Evolutionary conservation across 2,888 invertebrate species (phyloP).

Genomic region (Dendrolimus houi): DNA sequence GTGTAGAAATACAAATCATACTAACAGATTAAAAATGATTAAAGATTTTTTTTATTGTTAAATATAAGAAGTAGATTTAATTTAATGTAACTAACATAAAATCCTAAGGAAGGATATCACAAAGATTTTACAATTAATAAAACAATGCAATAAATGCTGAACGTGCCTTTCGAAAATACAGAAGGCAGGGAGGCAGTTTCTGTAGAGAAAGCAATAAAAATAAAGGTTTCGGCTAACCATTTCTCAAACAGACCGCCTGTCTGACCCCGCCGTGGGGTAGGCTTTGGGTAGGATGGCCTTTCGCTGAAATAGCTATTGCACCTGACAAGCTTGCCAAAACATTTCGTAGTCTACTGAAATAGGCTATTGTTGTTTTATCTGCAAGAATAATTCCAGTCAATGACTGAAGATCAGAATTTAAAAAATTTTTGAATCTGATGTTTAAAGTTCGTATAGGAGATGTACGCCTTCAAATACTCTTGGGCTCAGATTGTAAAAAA

Average conservation of each 20-base stretch:
- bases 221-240: slow-evolving; percentile 42
- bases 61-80: no score
- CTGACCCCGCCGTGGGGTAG: slow-evolving; percentile 27
- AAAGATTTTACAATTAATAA: slow-evolving; percentile 7
- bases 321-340: slow-evolving; percentile 41
- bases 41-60: no score
- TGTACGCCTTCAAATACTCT: no score
- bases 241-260: slow-evolving; percentile 38
- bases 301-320: slow-evolving; percentile 47
- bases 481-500: no score
- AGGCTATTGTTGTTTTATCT: slow-evolving; percentile 8
- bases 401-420: not conserved
- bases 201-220: slow-evolving; percentile 25
- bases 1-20: no score
- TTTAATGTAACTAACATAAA: no score
- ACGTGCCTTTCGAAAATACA: slow-evolving; percentile 27
- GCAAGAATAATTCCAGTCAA: slow-evolving; percentile 1
- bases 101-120: no score
- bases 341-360: slow-evolving; percentile 18
- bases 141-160: slow-evolving; percentile 32
- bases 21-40: no score
- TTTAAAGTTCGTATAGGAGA: no score
- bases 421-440: no score
- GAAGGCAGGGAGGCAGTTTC: slow-evolving; percentile 18
- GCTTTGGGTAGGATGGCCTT: slow-evolving; percentile 16